Base-by-base conservation (phyloP, 2,113 vertebrate species). In the Tachycineta bicolor region DNA sequence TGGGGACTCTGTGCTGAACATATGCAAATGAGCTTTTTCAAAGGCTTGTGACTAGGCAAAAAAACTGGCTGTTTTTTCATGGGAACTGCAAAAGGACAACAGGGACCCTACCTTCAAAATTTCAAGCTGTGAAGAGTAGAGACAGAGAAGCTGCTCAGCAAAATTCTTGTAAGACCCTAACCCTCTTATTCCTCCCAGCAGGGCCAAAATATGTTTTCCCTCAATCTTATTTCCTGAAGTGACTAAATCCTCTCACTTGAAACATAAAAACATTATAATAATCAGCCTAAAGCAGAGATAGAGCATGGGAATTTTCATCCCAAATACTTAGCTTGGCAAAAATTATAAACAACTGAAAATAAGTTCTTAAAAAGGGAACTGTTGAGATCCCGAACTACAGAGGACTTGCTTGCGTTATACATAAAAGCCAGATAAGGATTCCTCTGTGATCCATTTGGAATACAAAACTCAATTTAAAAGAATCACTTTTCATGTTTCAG, bases 271-370 rank as follows among this genome's bases (percentile, higher is more conserved):
- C 81, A 71, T 39, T 75, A 44, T 84, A 92, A 91, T 91, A 75
- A 92, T 75, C 39, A 64, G 87, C 81, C 95, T 79, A 74, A 91
- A 94, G 93, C 87, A 76, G 75, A 82, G 20, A 85, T 22, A 73
- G 65, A 91, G 49, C 93, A 69, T 85, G 77, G 46, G 91, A 94
- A 94, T 91, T 95, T 96, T 96, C 49, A 87, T 94, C 67, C 37
- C 53, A 39, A 76, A 84, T 89, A 90, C 88, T 95, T 91, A 58
- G 70, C 80, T 85, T 91, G 78, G 87, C 77, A 91, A 93, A 95
- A 91, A 58, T 73, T 87, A 43, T 73, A 79, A 87, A 49, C n/a
- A 60, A 43, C 55, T 93, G 44, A 50, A 87, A 94, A 79, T 53
- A 89, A 79, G 50, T 6, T 53, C 18, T 79, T 85, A 26, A 25